Evolutionary conservation across 2,797 vertebrate genomes (phyloP), one percentile per base, ranked within the genome.

Genomic region (Smutsia temminckii): DNA sequence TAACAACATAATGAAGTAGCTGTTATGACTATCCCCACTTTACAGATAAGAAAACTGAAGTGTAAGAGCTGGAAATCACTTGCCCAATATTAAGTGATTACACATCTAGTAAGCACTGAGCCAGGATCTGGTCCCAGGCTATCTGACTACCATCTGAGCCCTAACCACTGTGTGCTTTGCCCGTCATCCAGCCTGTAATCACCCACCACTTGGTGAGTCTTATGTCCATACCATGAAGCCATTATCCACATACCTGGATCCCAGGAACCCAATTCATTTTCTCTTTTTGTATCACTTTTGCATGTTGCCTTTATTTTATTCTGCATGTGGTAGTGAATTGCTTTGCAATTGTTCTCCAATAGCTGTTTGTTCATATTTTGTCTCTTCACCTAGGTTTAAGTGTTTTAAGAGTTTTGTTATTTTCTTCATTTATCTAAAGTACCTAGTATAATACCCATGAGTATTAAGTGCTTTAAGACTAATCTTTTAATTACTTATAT

Each of bases 11-110:
- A 2, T 46, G 51, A 89, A 86, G 63, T n/a, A 9, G 49, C 49
- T 86, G 20, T 57, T 83, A 27, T 78, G 59, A 71, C 63, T 71
- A 91, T 29, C 40, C 27, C 14, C 23, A 51, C n/a, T 88, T 90
- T 83, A 79, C 23, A 92, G 64, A 57, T 75, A 27, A 95, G 84
- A 64, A 93, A 68, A 77, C 27, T 53, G 46, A 93, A 72, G 12
- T 34, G 2, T 18, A 7, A 14, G 91, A 34, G 6, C 12, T 53
- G 8, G 16, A 91, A 96, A 53, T 71, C 59, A 66, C 37, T 93
- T 75, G 57, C 21, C 40, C 40, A 25, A 55, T 46, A 46, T 46
- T 46, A 46, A 46, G 46, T 46, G 21, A 34, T 59, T 6, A 59
- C 37, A 55, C 16, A 27, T 37, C 46, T 59, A 59, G 37, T 34